Base-by-base conservation (phyloP, 2,113 vertebrate species). In the Carassius auratus region DNA sequence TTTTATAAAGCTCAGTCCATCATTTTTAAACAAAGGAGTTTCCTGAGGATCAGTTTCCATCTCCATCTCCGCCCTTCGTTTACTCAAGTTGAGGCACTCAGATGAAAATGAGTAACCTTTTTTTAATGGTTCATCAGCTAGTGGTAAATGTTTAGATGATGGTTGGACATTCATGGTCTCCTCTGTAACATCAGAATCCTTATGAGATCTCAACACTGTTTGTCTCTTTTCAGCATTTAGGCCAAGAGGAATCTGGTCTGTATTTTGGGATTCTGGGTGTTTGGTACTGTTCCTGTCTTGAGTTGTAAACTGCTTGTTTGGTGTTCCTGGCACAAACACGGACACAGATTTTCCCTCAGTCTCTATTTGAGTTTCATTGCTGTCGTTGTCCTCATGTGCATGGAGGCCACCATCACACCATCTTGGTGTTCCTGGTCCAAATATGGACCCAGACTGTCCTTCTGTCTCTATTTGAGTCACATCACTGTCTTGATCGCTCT, bases 21-120 rank as follows among this genome's bases (percentile, higher is more conserved):
- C 59, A 52, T 48, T 50, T 50, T 23, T 81, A 86, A 88, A 88
- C 76, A 86, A 19, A 12, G 81, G 84, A 10, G 9, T 77, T 1
- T 86, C 57, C 38, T 19, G 19, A 21, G 3, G 1, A 2, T 23
- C 73, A 8, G 52, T 71, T 64, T 81, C 69, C 6, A 14, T 62
- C 45, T 74, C n/a, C 23, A 17, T 52, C 13, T 26, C 26, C 1
- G 0, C 3, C 75, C 55, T 55, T 19, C 69, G 71, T 21, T 15
- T 30, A 26, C 48, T 76, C 15, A n/a, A 10, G 3, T 23, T 61
- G 1, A 61, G 1, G 59, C 61, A 26, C 14, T 64, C 52, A 69
- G 2, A 36, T 8, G 8, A 12, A 87, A 62, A 76, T 14, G 50
- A 76, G 75, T 9, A 5, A 48, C 13, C 26, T 61, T 76, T 45